A percentile compares a stretch with the other conserved stretches of the same genome.
Evolutionary conservation across 2,797 vertebrate species (phyloP).

Genomic region (Gephyroberyx darwinii): DNA sequence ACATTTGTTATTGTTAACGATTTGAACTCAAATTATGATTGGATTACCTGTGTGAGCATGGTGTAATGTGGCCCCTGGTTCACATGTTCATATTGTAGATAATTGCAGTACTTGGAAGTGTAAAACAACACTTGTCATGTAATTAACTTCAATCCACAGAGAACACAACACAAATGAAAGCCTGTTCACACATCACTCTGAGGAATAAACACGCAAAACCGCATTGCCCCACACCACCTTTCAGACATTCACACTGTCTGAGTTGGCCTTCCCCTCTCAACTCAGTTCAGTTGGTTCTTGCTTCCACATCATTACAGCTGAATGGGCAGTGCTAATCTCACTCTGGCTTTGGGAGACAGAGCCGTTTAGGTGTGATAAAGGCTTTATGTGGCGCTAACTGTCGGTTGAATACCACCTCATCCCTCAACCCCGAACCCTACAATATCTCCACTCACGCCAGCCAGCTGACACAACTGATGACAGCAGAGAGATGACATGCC

Average conservation of each 20-base stretch:
- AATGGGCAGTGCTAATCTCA: conserved; percentile 78
- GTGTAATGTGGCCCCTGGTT: conserved; percentile 23
- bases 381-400: conserved; percentile 77
- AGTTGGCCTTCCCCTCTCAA: conserved; percentile 62
- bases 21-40: no score
- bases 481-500: conserved; percentile 39
- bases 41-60: not conserved
- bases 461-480: conserved; percentile 36
- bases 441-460: conserved; percentile 60
- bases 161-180: conserved; percentile 51
- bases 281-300: conserved; percentile 67
- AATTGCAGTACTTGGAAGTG: conserved; percentile 39
- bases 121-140: conserved; percentile 44
- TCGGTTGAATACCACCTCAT: conserved; percentile 71
- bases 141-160: conserved; percentile 53
- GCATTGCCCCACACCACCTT: conserved; percentile 25
- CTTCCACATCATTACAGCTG: conserved; percentile 79
- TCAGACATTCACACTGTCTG: conserved; percentile 50
- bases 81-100: conserved; percentile 31
- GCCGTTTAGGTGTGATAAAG: conserved; percentile 82
- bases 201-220: conserved; percentile 44
- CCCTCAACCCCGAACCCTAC: conserved; percentile 52
- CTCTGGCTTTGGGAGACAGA: conserved; percentile 74
- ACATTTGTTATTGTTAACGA: no score
- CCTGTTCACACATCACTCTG: conserved; percentile 42